Evolutionary conservation across 2,797 vertebrate species (phyloP).

Genomic region (Chromobotia macracanthus): DNA sequence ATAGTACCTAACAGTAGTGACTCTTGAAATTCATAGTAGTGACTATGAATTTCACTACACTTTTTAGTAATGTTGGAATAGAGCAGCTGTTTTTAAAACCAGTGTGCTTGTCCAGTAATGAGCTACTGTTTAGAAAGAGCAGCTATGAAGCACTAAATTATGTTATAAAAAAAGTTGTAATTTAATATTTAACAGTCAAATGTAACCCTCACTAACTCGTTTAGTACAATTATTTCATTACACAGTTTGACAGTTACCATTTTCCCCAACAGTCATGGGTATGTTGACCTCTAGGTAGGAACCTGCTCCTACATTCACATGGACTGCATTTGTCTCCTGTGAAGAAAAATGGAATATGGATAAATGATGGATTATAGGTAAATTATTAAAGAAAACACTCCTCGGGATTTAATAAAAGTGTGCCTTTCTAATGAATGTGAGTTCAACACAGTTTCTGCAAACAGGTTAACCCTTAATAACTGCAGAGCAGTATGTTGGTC

Average conservation of each 20-base stretch:
- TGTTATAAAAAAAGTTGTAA: too few relatives aligned
- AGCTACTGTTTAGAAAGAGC: too few relatives aligned
- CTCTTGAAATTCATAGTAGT: too few relatives aligned
- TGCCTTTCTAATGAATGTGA: background rate
- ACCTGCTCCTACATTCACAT: slow-evolving; percentile 97
- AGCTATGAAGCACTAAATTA: background rate
- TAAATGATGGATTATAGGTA: background rate
- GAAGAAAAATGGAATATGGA: slow-evolving; percentile 33
- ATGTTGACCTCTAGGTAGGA: slow-evolving; percentile 99
- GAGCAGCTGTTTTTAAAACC: background rate
- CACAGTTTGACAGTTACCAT: slow-evolving; percentile 76
- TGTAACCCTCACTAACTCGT: background rate
- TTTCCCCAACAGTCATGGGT: slow-evolving; percentile 93
- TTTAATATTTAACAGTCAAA: too few relatives aligned
- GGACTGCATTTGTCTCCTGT: slow-evolving; percentile 97
- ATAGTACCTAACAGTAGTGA: background rate
- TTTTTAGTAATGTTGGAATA: too few relatives aligned
- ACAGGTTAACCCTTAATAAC: background rate
- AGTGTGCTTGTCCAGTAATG: too few relatives aligned
- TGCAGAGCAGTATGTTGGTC: background rate
- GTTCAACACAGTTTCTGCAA: background rate
- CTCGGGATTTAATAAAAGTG: background rate
- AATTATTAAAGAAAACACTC: background rate
- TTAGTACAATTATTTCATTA: too few relatives aligned
- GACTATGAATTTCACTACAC: too few relatives aligned